Conservation (phyloP, 2,113 vertebrate genomes). For the Plotosus lineatus region DNA sequence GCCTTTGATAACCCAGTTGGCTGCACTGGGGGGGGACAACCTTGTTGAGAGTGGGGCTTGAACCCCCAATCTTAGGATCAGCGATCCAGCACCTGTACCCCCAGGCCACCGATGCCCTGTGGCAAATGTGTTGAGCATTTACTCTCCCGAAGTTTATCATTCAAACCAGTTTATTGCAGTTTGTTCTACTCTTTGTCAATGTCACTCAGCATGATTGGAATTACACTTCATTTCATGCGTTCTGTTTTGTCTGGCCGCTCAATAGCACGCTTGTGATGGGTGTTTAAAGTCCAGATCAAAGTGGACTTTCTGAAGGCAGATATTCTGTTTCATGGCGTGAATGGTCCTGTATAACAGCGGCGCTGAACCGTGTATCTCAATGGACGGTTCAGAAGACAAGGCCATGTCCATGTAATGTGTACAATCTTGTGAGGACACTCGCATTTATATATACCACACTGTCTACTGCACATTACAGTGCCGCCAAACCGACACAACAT, state of each 20-base stretch:
- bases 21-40: no score
- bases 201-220: not conserved
- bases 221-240: not conserved
- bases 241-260: not conserved
- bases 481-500: not conserved
- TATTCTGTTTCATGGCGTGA: constrained; percentile 26
- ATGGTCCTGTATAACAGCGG: constrained; percentile 46
- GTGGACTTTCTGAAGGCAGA: constrained; percentile 7
- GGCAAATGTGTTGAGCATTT: no score
- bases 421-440: constrained; percentile 37
- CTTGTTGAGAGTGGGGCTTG: no score
- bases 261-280: not conserved
- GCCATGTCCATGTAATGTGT: constrained; percentile 42
- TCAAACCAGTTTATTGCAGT: not conserved
- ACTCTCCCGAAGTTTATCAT: no score
- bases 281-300: not conserved
- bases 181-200: not conserved
- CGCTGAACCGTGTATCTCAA: constrained; percentile 49
- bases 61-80: no score
- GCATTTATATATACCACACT: constrained; percentile 43
- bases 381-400: constrained; percentile 55
- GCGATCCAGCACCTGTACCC: no score
- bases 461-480: constrained; percentile 24
- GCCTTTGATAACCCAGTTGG: no score
- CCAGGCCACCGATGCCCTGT: no score